Percentiles rank a stretch among this genome's conserved stretches.
Conservation (phyloP, 2,113 vertebrate genomes). For the Synodontis membranacea region DNA sequence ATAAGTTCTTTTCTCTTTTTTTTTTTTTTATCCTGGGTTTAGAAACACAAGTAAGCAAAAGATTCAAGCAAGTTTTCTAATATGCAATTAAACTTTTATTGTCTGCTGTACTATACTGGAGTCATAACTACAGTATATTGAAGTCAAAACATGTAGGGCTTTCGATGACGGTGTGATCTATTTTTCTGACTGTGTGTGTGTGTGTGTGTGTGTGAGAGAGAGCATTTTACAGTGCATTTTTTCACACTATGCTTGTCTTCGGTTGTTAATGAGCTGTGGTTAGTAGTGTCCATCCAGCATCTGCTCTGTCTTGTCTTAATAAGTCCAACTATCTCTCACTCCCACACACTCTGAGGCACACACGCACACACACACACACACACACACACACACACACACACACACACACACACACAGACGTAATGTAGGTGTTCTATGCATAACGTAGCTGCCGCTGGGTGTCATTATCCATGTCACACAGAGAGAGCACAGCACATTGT, state of each 20-base stretch:
- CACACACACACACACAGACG: background rate
- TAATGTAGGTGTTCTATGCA: background rate
- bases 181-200: background rate
- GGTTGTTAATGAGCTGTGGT: constrained; percentile 25
- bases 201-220: constrained; percentile 18
- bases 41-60: background rate
- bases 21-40: background rate
- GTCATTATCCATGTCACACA: background rate
- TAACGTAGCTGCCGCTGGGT: background rate
- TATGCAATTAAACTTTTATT: background rate
- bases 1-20: background rate
- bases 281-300: constrained; percentile 11
- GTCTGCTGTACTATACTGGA: background rate
- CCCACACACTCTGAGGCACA: background rate
- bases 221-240: background rate
- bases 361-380: background rate
- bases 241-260: background rate
- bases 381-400: background rate
- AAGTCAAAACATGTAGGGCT: background rate
- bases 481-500: background rate
- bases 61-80: background rate
- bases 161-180: background rate
- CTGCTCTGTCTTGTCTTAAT: constrained; percentile 26
- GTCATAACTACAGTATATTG: too few relatives aligned
- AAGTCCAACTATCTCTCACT: background rate